Percentiles rank a stretch among this genome's conserved stretches.
Conservation (phyloP, 2,888 invertebrate genomes). For the Epistrophe eligans region DNA sequence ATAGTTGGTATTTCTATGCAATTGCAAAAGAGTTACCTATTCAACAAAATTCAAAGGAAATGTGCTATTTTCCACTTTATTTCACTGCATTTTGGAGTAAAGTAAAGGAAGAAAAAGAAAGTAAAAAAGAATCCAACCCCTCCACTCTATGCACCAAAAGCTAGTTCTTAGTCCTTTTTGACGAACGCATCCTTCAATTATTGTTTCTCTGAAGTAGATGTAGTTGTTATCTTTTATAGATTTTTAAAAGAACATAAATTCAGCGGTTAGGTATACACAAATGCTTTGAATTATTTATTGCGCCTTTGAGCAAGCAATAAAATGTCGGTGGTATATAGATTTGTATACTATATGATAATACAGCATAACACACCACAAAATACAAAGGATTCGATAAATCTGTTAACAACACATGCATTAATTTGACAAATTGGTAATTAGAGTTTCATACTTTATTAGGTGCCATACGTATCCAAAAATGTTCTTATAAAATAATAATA, state of each 20-base stretch:
- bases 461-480: no score
- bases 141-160: background rate
- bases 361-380: background rate
- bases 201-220: background rate
- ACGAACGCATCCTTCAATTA: background rate
- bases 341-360: background rate
- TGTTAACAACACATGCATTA: background rate
- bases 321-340: background rate
- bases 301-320: background rate
- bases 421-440: background rate
- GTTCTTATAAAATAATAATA: no score
- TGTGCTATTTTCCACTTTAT: constrained; percentile 2
- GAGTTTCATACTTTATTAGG: no score
- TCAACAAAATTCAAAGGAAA: constrained; percentile 5
- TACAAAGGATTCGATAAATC: background rate
- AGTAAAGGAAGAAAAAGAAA: background rate
- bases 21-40: background rate
- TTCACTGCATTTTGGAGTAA: background rate
- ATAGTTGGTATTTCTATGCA: constrained; percentile 12
- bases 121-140: background rate
- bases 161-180: background rate
- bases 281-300: background rate
- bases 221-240: background rate
- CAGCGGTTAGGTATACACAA: background rate
- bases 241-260: background rate